Evolutionary conservation across 1,140 invertebrate species (phyloP).

Genomic region (Zaprionus ghesquierei): DNA sequence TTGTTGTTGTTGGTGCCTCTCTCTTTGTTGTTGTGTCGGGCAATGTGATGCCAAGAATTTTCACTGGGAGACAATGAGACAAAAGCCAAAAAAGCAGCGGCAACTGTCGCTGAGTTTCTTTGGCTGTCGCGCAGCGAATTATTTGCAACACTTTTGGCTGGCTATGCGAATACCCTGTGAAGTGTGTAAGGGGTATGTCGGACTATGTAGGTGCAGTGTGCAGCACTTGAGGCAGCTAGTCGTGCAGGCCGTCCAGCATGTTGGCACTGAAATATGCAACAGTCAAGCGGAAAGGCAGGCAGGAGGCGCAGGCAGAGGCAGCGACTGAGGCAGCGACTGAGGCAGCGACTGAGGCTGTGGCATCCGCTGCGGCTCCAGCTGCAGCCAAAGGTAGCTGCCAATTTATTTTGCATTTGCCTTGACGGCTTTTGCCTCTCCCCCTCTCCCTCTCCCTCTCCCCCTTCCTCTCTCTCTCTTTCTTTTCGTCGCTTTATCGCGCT

Average conservation of each 20-base stretch:
- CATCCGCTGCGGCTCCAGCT: not conserved
- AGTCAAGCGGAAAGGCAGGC: slow-evolving; percentile 5
- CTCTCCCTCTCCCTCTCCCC: slow-evolving; percentile 8
- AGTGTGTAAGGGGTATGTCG: not conserved
- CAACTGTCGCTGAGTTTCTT: slow-evolving; percentile 24
- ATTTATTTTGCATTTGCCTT: slow-evolving; percentile 73
- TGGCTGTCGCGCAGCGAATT: slow-evolving; percentile 11
- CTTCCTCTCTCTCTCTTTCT: slow-evolving; percentile 10
- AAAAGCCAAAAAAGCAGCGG: slow-evolving; percentile 35
- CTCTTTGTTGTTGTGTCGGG: not conserved
- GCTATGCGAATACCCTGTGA: not conserved
- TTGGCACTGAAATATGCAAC: slow-evolving; percentile 66
- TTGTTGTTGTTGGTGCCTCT: not conserved
- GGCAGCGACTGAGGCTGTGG: slow-evolving; percentile 3
- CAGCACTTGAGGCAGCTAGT: not conserved
- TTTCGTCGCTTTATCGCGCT: slow-evolving; percentile 34
- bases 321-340: not conserved
- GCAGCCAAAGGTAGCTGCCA: slow-evolving; percentile 71
- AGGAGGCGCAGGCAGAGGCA: not conserved
- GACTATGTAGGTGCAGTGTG: not conserved
- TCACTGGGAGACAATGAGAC: slow-evolving; percentile 36
- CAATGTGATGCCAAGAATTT: slow-evolving; percentile 33
- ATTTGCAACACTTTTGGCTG: slow-evolving; percentile 12
- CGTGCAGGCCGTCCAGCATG: not conserved
- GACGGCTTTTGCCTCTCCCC: slow-evolving; percentile 13